These are phyloP conservation scores for Ectropis crepuscularia DNA, from an alignment of 2,888 invertebrate genomes.

Conservation along the genomic window DNA sequence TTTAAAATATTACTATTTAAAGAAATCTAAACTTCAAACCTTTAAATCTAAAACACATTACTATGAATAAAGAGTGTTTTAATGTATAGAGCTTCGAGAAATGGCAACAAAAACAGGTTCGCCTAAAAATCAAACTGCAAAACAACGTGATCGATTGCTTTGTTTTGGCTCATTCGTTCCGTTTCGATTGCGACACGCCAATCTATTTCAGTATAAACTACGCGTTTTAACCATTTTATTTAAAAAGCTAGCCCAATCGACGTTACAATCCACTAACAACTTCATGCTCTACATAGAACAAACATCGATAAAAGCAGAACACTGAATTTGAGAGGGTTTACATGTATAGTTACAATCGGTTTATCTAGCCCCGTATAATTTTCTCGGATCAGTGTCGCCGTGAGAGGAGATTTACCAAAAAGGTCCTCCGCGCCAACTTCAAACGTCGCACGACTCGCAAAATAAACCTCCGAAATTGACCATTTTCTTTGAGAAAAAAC, in stretches of 20 bases:
- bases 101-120: conserved; percentile 36
- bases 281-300: conserved; percentile 35
- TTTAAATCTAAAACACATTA: too few species aligned
- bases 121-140: conserved; percentile 46
- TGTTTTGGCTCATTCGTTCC: conserved; percentile 59
- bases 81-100: background rate
- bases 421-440: conserved; percentile 43
- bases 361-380: conserved; percentile 42
- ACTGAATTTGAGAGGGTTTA: conserved; percentile 42
- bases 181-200: conserved; percentile 50
- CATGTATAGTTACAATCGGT: conserved; percentile 39
- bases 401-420: conserved; percentile 46
- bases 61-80: background rate
- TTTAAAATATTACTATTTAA: too few species aligned
- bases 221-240: conserved; percentile 51
- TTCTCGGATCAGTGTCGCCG: conserved; percentile 40
- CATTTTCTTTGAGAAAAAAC: conserved; percentile 50
- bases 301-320: conserved; percentile 33
- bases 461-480: conserved; percentile 47
- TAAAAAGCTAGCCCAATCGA: conserved; percentile 42
- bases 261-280: conserved; percentile 32
- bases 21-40: too few species aligned
- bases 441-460: conserved; percentile 39
- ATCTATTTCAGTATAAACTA: conserved; percentile 54
- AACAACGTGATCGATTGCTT: conserved; percentile 57